Evolutionary conservation across 2,888 invertebrate species (phyloP).

Genomic region (Lepidochrysops patricia): DNA sequence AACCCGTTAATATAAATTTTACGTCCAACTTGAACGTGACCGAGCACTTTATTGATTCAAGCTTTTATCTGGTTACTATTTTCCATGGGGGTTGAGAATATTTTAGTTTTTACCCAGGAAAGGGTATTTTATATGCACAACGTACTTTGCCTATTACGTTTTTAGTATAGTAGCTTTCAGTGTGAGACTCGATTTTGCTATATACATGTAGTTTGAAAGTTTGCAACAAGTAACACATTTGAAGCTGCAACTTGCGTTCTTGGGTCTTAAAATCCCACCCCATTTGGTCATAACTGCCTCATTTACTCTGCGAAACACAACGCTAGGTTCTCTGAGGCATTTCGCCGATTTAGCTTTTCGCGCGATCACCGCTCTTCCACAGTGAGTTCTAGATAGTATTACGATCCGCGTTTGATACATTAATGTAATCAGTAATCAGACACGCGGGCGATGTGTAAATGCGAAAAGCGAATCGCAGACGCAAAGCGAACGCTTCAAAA

Average conservation of each 20-base stretch:
- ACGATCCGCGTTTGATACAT: slow-evolving; percentile 12
- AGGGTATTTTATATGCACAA: background rate
- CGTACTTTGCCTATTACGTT: too few species aligned
- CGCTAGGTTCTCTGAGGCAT: too few species aligned
- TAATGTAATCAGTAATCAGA: slow-evolving; percentile 15
- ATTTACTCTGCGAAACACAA: too few species aligned
- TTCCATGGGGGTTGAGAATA: background rate
- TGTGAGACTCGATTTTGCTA: too few species aligned
- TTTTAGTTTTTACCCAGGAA: background rate
- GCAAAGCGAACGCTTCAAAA: slow-evolving; percentile 31
- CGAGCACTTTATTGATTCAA: slow-evolving; percentile 25
- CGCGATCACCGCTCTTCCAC: too few species aligned
- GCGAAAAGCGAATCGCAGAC: slow-evolving; percentile 29
- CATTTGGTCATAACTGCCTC: too few species aligned
- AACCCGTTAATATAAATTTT: slow-evolving; percentile 24
- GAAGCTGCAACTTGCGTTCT: too few species aligned
- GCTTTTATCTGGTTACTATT: slow-evolving; percentile 20
- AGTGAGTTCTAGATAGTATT: background rate
- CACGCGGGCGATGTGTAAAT: slow-evolving; percentile 24
- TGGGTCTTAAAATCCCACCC: too few species aligned
- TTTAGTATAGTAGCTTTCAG: too few species aligned
- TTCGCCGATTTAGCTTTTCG: too few species aligned
- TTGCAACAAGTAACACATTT: too few species aligned
- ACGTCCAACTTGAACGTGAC: slow-evolving; percentile 23
- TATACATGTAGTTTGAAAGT: too few species aligned